These are phyloP conservation scores for Polydrusus pterygomalis DNA, from an alignment of 2,888 invertebrate genomes.

Conservation along the genomic window DNA sequence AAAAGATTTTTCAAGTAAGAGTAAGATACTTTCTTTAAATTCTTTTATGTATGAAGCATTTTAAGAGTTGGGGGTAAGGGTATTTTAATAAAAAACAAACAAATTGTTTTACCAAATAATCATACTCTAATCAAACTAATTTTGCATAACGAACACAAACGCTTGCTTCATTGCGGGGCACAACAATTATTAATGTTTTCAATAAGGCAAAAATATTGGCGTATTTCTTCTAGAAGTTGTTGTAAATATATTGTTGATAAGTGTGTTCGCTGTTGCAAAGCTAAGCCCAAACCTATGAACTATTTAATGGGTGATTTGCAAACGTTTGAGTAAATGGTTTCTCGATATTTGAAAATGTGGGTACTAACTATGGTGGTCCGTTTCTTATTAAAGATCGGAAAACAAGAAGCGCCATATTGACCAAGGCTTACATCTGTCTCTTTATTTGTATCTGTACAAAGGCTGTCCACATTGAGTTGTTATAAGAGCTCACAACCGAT, in stretches of 20 bases:
- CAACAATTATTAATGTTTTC: slow-evolving; percentile 41
- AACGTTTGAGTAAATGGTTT: background rate
- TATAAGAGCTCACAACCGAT: no score
- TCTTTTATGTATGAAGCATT: background rate
- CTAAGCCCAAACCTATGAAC: slow-evolving; percentile 9
- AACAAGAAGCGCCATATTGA: background rate
- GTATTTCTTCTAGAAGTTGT: slow-evolving; percentile 11
- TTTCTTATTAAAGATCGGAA: no score
- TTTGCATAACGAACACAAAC: no score
- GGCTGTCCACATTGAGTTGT: slow-evolving; percentile 24
- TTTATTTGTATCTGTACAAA: slow-evolving; percentile 19
- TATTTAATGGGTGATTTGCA: slow-evolving; percentile 37
- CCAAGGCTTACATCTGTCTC: slow-evolving; percentile 1
- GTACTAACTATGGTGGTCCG: background rate
- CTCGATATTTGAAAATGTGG: background rate
- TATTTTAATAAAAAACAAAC: slow-evolving; percentile 34
- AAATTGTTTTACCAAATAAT: no score
- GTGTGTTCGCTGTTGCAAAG: slow-evolving; percentile 29
- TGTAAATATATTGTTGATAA: slow-evolving; percentile 28
- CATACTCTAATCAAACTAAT: no score
- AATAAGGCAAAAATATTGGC: slow-evolving; percentile 50
- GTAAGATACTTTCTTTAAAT: no score
- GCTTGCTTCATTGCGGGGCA: background rate
- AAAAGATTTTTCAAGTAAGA: background rate
- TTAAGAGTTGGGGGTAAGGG: background rate